Conservation (phyloP, 2,888 invertebrate species). For the Lochmaea crataegi region DNA sequence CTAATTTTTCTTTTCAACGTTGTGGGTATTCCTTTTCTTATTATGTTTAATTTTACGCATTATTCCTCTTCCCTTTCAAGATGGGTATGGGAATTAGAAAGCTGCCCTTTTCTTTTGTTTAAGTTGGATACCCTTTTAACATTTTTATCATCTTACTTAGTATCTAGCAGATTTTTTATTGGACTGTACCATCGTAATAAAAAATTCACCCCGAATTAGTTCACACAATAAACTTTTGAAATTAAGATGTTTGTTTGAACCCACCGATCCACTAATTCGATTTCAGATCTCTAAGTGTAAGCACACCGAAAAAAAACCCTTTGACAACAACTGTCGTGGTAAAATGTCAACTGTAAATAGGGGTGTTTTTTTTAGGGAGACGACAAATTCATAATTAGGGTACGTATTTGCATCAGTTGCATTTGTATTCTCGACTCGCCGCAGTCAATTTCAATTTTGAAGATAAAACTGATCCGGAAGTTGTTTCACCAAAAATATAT, state of each 20-base stretch:
- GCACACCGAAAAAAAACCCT: conserved; percentile 28
- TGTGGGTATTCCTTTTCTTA: too few species aligned
- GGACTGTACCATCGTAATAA: conserved; percentile 7
- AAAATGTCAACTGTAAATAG: conserved; percentile 41
- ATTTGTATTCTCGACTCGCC: not conserved
- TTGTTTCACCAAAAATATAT: not conserved
- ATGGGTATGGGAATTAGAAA: too few species aligned
- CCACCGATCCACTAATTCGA: conserved; percentile 41
- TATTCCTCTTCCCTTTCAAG: too few species aligned
- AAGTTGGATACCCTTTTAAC: not conserved
- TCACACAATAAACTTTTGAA: conserved; percentile 40
- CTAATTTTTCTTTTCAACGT: too few species aligned
- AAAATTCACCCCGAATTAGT: conserved; percentile 22
- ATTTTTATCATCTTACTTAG: not conserved
- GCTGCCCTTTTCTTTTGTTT: too few species aligned
- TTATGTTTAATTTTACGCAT: too few species aligned
- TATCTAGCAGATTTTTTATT: not conserved
- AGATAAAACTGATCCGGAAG: not conserved
- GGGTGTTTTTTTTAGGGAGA: conserved; percentile 26
- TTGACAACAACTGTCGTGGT: conserved; percentile 49
- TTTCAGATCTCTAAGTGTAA: conserved; percentile 31
- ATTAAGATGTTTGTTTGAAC: conserved; percentile 46
- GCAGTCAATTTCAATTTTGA: not conserved
- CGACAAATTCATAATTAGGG: conserved; percentile 14
- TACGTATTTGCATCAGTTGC: not conserved